These are phyloP conservation scores for Phyto melanocephala DNA, from an alignment of 2,888 invertebrate genomes.

Conservation along the genomic window DNA sequence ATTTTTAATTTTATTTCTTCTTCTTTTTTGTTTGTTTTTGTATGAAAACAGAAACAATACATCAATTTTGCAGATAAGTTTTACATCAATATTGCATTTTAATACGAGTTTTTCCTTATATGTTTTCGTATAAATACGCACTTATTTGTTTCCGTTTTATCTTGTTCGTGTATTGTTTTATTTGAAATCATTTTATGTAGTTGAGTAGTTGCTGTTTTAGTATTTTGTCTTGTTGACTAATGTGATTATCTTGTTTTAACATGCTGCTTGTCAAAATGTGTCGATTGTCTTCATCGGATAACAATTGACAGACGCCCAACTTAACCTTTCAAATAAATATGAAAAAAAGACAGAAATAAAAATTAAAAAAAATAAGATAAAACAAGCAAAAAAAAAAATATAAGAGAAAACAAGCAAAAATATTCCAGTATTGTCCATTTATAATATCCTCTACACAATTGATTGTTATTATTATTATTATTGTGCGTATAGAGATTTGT, in stretches of 20 bases:
- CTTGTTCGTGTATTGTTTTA: neutral
- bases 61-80: constrained; percentile 52
- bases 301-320: constrained; percentile 66
- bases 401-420: neutral
- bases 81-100: constrained; percentile 39
- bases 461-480: constrained; percentile 53
- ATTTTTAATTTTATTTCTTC: constrained; percentile 22
- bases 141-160: constrained; percentile 8
- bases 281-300: constrained; percentile 68
- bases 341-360: constrained; percentile 26
- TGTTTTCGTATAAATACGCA: constrained; percentile 1
- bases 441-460: constrained; percentile 41
- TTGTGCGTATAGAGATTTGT: constrained; percentile 64
- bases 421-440: constrained; percentile 35
- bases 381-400: neutral
- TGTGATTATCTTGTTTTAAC: constrained; percentile 76
- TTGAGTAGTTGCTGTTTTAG: constrained; percentile 31
- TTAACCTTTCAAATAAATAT: constrained; percentile 55
- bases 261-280: constrained; percentile 74
- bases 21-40: neutral
- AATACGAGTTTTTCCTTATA: neutral
- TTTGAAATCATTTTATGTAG: constrained; percentile 8
- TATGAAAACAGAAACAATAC: constrained; percentile 51
- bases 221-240: constrained; percentile 69
- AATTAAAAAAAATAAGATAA: constrained; percentile 5